phyloP scores from a whole-genome alignment of 2,113 vertebrate genomes.

The Glaucomys volans region DNA sequence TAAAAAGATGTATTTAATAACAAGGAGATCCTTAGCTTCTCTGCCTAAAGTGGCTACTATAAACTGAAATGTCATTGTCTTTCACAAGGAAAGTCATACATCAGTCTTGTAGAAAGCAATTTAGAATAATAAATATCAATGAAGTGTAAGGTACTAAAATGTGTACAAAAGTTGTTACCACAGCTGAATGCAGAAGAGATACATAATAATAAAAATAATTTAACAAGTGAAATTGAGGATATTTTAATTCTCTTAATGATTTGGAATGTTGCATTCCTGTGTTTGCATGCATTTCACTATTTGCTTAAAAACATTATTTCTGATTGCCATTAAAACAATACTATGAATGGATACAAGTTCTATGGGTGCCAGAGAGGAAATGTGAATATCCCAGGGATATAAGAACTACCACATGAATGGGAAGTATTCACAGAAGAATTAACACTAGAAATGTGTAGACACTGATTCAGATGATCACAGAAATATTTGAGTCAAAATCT shows the following conservation, averaged over 20 bases:
- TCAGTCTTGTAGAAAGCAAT: background rate
- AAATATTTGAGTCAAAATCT: background rate
- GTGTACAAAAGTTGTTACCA: background rate
- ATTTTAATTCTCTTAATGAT: background rate
- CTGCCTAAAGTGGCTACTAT: background rate
- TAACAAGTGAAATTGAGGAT: background rate
- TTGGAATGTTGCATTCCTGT: background rate
- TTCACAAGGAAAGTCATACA: background rate
- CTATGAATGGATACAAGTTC: background rate
- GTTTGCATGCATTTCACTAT: background rate
- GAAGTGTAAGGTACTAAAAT: background rate
- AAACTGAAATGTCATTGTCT: slow-evolving; percentile 19
- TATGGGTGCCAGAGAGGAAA: background rate
- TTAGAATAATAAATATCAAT: background rate
- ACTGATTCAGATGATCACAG: background rate
- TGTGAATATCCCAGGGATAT: background rate
- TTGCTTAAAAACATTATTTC: background rate
- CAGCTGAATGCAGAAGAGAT: background rate
- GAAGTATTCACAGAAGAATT: background rate
- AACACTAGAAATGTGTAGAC: background rate
- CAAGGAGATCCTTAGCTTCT: background rate
- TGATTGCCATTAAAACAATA: background rate
- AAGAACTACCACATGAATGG: background rate
- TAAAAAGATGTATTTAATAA: background rate
- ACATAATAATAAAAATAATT: background rate